Evolutionary conservation across 2,888 invertebrate genomes (phyloP), one percentile per base, ranked within the genome.

Genomic region (Leucoptera coffeella): DNA sequence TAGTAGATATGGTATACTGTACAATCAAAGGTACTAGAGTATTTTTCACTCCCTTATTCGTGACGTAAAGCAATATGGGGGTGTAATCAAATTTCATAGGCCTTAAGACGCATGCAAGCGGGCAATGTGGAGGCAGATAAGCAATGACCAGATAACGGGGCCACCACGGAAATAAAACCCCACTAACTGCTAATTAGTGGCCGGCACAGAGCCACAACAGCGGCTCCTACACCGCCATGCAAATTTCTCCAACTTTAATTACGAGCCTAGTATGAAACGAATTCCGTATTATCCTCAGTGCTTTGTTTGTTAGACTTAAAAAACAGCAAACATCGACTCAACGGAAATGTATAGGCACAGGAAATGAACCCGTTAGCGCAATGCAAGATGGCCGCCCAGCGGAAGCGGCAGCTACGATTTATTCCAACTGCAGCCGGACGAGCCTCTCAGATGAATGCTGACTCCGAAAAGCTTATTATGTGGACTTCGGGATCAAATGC

Each of bases 361-460:
- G 67, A 67, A 67, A 67, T 67, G 65, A 67, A 65, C 60, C 60
- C 57, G 65, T 61, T 62, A 62, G 58, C 52, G 49, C 58, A 54
- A 55, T 58, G 47, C 62, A 65, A 65, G 64, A 64, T 64, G 62
- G 62, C 64, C 35, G 48, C 30, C 28, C 10, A 10, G 37, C 41
- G 55, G 54, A 55, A 47, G 41, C 40, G 42, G 42, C 42, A 36
- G 40, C 26, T 40, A 41, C 50, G 57, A 57, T 60, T 59, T 58
- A 58, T 57, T 54, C 51, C 42, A 33, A 35, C 34, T 40, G 37
- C 43, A 47, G 43, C 49, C 43, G 49, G 54, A 51, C 57, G 40
- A 29, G 15, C 19, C 24, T n/a, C n/a, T 13, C 29, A 25, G 29
- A 27, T 31, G 29, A 28, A 22, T 25, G 29, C 23, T 23, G 24